Conservation (phyloP, 2,888 invertebrate genomes). For the Nematopogon swammerdamellus region DNA sequence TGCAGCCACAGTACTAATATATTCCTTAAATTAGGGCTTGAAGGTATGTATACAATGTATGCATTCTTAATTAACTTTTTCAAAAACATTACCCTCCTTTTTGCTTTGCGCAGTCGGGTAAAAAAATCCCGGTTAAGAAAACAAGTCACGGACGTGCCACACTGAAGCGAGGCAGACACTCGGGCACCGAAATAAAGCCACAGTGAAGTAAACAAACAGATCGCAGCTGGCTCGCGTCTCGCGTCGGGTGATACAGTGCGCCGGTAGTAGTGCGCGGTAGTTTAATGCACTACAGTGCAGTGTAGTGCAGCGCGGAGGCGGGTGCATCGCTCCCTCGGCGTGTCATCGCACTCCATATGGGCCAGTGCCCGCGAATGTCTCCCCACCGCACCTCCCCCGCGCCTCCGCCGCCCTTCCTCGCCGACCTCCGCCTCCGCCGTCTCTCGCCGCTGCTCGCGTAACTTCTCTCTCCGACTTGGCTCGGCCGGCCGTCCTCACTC, state of each 20-base stretch:
- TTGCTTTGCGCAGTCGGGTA: too few species aligned
- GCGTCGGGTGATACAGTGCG: neutral
- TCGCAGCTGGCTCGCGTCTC: neutral
- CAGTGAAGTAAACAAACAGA: neutral
- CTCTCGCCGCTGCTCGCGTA: neutral
- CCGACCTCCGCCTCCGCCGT: neutral
- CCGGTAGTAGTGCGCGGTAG: neutral
- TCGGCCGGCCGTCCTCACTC: too few species aligned
- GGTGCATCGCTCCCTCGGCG: slow-evolving; percentile 57
- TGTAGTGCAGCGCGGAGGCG: slow-evolving; percentile 29
- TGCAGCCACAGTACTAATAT: too few species aligned
- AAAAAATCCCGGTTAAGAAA: too few species aligned
- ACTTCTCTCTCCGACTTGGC: neutral
- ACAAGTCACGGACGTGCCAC: too few species aligned
- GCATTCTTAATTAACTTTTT: too few species aligned
- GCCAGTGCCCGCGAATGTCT: slow-evolving; percentile 51
- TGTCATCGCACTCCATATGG: slow-evolving; percentile 58
- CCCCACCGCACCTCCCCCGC: slow-evolving; percentile 26
- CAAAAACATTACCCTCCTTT: too few species aligned
- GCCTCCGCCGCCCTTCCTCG: slow-evolving; percentile 8
- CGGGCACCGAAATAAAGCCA: neutral
- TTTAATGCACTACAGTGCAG: slow-evolving; percentile 33
- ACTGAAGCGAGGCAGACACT: too few species aligned
- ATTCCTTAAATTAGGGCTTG: too few species aligned
- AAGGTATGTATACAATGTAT: too few species aligned